Base-by-base conservation (phyloP, 2,113 vertebrate genomes). In the Lepisosteus oculatus region DNA sequence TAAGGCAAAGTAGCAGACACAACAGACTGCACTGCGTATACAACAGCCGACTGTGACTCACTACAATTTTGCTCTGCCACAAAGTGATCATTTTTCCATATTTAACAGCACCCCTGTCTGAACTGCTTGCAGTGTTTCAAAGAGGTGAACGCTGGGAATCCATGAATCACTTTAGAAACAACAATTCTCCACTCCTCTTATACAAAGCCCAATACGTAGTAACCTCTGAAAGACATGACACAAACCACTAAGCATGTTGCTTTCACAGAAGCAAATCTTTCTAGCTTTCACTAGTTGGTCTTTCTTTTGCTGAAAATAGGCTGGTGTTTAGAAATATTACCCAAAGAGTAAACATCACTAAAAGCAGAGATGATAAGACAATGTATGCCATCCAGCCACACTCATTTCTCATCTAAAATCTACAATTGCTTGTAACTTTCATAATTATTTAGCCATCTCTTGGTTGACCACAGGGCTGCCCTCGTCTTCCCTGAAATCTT, bases 211-310 rank as follows among this genome's bases (percentile, higher is more conserved):
- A 68, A 44, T 54, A 17, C 7, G 56, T 61, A 62, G n/a, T 81
- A 74, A 85, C 78, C 82, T 85, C 73, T 69, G 76, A 62, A 63
- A 79, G 79, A 81, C 79, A 77, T 72, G 61, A 43, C 70, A 62
- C 44, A 66, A 65, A 62, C n/a, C 43, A 3, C 51, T 12, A 7
- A 41, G 62, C 55, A 8, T 72, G 70, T 66, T 65, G 56, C 67
- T 65, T 69, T 47, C 12, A 75, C 61, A 78, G 56, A 75, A 65
- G 29, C 66, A 55, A 11, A 67, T 74, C 9, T n/a, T 13, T 43
- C 14, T 43, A 67, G 62, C 62, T 71, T 29, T 42, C n/a, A 62
- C 56, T 72, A 55, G 17, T 74, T 80, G 29, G 29, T 29, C 69
- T 76, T 73, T 73, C 74, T 67, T 64, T 69, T 15, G 3, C 62